Evolutionary conservation across 2,888 invertebrate species (phyloP).

Genomic region (Achlya flavicornis): DNA sequence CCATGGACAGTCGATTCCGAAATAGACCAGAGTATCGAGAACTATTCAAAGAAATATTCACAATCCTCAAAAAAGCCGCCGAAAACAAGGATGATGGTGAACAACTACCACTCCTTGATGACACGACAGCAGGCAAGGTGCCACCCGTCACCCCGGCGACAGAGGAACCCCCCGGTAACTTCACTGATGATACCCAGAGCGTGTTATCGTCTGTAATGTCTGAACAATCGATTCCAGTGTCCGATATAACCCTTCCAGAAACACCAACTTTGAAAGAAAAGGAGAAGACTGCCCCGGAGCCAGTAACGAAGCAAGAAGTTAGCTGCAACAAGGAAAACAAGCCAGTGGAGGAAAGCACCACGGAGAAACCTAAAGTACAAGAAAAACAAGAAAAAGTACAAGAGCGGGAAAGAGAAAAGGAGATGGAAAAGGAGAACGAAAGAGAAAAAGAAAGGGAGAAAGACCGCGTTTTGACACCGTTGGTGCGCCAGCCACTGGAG

Average conservation of each 20-base stretch:
- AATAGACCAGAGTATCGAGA: constrained; percentile 92
- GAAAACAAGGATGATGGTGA: constrained; percentile 92
- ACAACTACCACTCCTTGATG: constrained; percentile 88
- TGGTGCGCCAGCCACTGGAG: constrained; percentile 89
- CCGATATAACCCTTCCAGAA: constrained; percentile 85
- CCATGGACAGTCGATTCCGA: constrained; percentile 91
- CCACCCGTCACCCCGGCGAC: constrained; percentile 88
- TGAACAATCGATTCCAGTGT: constrained; percentile 87
- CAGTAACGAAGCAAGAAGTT: constrained; percentile 60
- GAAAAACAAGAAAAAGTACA: constrained; percentile 44
- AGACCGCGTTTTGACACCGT: constrained; percentile 84
- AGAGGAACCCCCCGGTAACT: constrained; percentile 85
- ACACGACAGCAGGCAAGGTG: constrained; percentile 83
- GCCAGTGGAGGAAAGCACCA: constrained; percentile 60
- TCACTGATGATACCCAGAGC: constrained; percentile 89
- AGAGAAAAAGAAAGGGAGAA: constrained; percentile 66
- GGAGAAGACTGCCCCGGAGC: constrained; percentile 54
- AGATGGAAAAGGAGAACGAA: constrained; percentile 35
- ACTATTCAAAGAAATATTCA: constrained; percentile 92
- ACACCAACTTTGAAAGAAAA: constrained; percentile 81
- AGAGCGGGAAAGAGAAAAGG: constrained; percentile 36
- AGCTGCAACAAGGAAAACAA: constrained; percentile 68
- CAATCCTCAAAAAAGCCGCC: constrained; percentile 91
- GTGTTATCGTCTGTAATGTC: constrained; percentile 90
- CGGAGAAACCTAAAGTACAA: constrained; percentile 57